Conservation (phyloP, 2,113 vertebrate genomes). For the Corythoichthys haematopterus region DNA sequence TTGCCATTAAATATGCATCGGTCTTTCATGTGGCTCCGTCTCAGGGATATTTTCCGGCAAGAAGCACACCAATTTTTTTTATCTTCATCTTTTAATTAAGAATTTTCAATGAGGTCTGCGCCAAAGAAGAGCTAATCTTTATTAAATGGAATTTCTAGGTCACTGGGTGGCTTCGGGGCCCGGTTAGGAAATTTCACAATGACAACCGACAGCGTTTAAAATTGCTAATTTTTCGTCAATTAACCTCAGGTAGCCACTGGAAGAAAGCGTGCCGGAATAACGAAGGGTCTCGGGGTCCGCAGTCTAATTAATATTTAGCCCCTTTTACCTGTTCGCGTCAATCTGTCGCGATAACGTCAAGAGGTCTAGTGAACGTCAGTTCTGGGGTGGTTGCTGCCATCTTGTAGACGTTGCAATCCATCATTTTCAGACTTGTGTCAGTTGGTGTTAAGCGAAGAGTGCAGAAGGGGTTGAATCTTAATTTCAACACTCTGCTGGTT, state of each 20-base stretch:
- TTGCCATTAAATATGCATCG: conserved; percentile 69
- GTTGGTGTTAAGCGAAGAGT: background rate
- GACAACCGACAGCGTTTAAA: conserved; percentile 22
- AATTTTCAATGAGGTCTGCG: conserved; percentile 60
- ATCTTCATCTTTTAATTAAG: conserved; percentile 74
- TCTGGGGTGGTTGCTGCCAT: conserved; percentile 17
- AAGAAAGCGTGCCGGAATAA: conserved; percentile 37
- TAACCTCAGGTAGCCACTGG: conserved; percentile 49
- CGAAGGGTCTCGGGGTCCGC: conserved; percentile 4
- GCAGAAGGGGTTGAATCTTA: conserved; percentile 24
- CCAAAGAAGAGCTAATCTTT: conserved; percentile 70
- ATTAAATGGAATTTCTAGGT: conserved; percentile 76
- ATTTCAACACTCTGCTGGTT: conserved; percentile 21
- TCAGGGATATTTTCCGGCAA: conserved; percentile 64
- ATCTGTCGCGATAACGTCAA: conserved; percentile 30
- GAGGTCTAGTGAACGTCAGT: conserved; percentile 32
- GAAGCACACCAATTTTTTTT: conserved; percentile 47
- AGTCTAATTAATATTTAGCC: conserved; percentile 37
- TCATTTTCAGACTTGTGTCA: conserved; percentile 44
- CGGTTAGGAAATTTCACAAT: conserved; percentile 52
- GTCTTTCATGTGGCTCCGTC: conserved; percentile 66
- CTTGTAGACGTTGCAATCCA: conserved; percentile 46
- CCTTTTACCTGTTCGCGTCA: conserved; percentile 36
- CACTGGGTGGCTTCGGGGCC: conserved; percentile 58
- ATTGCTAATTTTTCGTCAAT: conserved; percentile 51